Evolutionary conservation across 2,888 invertebrate species (phyloP).

Genomic region (Acleris emargana): DNA sequence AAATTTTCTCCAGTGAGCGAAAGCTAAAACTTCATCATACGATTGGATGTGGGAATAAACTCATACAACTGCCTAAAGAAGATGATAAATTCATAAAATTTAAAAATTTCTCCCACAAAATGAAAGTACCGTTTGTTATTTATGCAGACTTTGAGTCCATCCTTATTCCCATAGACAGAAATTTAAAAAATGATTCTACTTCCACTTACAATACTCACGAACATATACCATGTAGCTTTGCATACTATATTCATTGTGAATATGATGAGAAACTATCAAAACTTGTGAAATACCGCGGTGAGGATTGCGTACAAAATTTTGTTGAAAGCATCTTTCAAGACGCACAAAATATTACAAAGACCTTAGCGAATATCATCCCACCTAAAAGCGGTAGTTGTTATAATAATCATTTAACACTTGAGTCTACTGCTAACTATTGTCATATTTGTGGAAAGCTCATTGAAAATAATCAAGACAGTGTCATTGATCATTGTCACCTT

Average conservation of each 20-base stretch:
- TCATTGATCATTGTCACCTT: constrained; percentile 40
- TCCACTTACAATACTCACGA: constrained; percentile 42
- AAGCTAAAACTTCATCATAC: constrained; percentile 9
- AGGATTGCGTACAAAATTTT: constrained; percentile 43
- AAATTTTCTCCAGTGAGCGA: constrained; percentile 4
- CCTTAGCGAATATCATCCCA: not conserved
- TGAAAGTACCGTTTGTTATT: constrained; percentile 41
- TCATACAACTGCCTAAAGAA: constrained; percentile 15
- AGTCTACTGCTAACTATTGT: constrained; percentile 10
- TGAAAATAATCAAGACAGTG: constrained; percentile 31
- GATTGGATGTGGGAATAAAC: constrained; percentile 8
- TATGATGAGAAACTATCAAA: constrained; percentile 44
- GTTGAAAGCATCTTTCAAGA: constrained; percentile 34
- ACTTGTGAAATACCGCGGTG: constrained; percentile 44
- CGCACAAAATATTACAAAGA: not conserved
- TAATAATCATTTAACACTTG: not conserved
- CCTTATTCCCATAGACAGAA: constrained; percentile 40
- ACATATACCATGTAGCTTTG: constrained; percentile 47
- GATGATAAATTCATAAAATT: constrained; percentile 38
- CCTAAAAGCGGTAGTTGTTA: not conserved
- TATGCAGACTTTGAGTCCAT: constrained; percentile 45
- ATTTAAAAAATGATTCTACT: constrained; percentile 38
- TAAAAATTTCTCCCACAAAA: constrained; percentile 36
- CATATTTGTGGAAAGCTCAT: constrained; percentile 40
- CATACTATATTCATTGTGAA: constrained; percentile 47